phyloP scores from a whole-genome alignment of 2,888 invertebrate species.

The Pegoplata infirma region DNA sequence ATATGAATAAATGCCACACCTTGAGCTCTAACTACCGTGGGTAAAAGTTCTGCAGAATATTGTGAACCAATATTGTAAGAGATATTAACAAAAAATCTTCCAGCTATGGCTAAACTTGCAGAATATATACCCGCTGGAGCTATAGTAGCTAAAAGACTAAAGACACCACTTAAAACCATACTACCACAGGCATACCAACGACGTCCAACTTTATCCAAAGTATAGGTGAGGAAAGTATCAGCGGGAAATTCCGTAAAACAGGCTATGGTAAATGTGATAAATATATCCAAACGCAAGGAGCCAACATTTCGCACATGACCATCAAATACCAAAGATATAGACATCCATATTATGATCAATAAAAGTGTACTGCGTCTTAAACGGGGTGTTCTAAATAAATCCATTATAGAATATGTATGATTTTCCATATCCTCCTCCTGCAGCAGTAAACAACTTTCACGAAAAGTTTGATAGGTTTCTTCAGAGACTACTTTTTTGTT shows the following conservation, averaged over 20 bases:
- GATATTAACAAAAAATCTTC: constrained; percentile 89
- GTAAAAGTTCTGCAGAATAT: constrained; percentile 91
- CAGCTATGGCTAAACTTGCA: constrained; percentile 88
- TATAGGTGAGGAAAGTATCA: constrained; percentile 87
- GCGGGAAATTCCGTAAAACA: constrained; percentile 91
- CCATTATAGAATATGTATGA: constrained; percentile 85
- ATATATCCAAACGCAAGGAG: constrained; percentile 87
- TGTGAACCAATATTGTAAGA: constrained; percentile 94
- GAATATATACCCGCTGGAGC: constrained; percentile 85
- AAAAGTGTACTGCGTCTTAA: constrained; percentile 86
- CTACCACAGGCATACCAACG: too few relatives aligned
- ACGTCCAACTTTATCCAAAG: constrained; percentile 87
- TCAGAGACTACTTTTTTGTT: constrained; percentile 86
- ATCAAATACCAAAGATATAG: constrained; percentile 85
- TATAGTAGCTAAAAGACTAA: too few relatives aligned
- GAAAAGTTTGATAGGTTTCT: constrained; percentile 84
- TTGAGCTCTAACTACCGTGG: constrained; percentile 92
- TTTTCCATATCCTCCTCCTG: constrained; percentile 85
- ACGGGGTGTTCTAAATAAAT: constrained; percentile 87
- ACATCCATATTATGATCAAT: constrained; percentile 90
- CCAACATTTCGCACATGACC: constrained; percentile 92
- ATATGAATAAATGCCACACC: constrained; percentile 92
- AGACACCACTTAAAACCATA: too few relatives aligned
- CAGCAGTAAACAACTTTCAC: constrained; percentile 81
- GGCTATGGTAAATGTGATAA: constrained; percentile 89